Evolutionary conservation across 2,888 invertebrate genomes (phyloP), one percentile per base, ranked within the genome.

Genomic region (Lamproptera curius): DNA sequence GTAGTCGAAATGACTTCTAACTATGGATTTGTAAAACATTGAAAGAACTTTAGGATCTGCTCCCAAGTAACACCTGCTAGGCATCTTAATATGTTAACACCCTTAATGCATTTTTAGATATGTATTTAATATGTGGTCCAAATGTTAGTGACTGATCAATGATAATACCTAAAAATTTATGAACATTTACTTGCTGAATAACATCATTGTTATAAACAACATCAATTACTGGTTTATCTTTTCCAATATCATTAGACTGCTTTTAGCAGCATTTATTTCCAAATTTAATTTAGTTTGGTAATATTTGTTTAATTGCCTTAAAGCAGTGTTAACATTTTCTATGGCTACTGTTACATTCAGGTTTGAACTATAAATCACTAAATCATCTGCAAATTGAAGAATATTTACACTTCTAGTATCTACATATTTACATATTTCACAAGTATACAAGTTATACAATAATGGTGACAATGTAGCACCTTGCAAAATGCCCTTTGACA

Each of bases 381-480:
- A 2, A 16, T 53, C 47, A 50, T 55, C 52, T 14, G 55, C 52
- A 52, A 44, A 52, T 38, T 46, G 41, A 8, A 47, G 23, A 3
- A 40, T 31, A 37, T 51, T n/a, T n/a, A n/a, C n/a, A n/a, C n/a
- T n/a, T n/a, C n/a, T 28, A 9, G 16, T 31, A 16, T 16, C 13
- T 43, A 45, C 31, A 45, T 33, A 45, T 17, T 45, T 28, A 33
- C 31, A 40, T 14, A 40, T 46, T 38, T 50, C 15, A 46, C 33
- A 28, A 3, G 42, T 42, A 31, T 51, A 48, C n/a, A 53, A 39
- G 13, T 50, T 53, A 11, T 38, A 46, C 2, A 54, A 15, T 11
- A 52, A 35, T 26, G 52, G 52, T 5, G 52, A 54, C 2, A 54
- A 16, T 1, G 40, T 43, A 2, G 54, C 50, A 11, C 52, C 52